Evolutionary conservation across 1,140 invertebrate genomes (phyloP).

Genomic region (Radopholus similis): DNA sequence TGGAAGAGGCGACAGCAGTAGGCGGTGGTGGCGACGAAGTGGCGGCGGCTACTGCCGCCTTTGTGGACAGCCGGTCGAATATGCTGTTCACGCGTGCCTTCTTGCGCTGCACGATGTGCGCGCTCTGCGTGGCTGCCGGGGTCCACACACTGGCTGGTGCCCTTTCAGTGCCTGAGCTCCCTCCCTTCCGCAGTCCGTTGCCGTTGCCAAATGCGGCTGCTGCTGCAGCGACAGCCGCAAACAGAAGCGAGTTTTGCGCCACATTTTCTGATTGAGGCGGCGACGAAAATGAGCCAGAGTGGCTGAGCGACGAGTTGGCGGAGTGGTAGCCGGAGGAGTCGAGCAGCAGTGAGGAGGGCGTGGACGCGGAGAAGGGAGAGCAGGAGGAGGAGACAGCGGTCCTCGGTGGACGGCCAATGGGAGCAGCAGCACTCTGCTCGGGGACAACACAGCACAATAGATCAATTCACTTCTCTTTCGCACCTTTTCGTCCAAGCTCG

Average conservation of each 20-base stretch:
- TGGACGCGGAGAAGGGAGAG: background rate
- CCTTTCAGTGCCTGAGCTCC: background rate
- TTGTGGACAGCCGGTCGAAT: slow-evolving; percentile 37
- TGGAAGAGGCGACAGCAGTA: too few species aligned
- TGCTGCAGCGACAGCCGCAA: background rate
- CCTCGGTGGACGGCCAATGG: background rate
- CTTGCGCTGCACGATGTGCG: slow-evolving; percentile 6
- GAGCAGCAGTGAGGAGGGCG: background rate
- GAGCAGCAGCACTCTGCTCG: too few species aligned
- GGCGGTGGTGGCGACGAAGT: too few species aligned
- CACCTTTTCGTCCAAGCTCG: background rate
- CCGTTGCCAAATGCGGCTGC: slow-evolving; percentile 1
- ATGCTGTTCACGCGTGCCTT: slow-evolving; percentile 36
- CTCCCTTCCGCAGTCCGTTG: background rate
- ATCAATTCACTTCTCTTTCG: background rate
- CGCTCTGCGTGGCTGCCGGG: background rate
- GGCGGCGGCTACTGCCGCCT: slow-evolving; percentile 23
- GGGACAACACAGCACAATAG: background rate
- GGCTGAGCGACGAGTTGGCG: background rate
- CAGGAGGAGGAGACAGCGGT: background rate
- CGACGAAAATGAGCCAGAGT: background rate
- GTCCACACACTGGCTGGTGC: background rate
- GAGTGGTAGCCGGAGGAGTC: background rate
- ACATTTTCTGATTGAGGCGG: too few species aligned
- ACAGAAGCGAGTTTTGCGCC: background rate